phyloP scores from a whole-genome alignment of 2,888 invertebrate species.

The Euzetes globulus region DNA sequence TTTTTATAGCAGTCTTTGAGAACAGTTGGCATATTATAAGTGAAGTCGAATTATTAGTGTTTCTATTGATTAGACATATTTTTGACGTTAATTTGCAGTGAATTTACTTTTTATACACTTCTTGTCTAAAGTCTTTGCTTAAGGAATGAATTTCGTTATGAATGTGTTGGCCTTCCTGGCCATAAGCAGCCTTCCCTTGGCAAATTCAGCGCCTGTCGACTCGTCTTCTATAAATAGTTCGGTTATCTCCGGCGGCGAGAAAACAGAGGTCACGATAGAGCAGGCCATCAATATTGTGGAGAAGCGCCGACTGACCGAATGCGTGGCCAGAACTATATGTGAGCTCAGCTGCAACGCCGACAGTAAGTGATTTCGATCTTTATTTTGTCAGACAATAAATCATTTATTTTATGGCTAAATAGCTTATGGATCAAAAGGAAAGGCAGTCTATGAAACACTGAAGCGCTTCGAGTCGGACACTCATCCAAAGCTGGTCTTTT shows the following conservation, averaged over 20 bases:
- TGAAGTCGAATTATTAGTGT: background rate
- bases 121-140: background rate
- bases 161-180: background rate
- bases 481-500: background rate
- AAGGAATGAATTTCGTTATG: background rate
- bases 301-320: background rate
- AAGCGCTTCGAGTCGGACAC: slow-evolving; percentile 16
- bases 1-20: background rate
- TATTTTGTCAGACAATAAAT: background rate
- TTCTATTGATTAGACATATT: background rate
- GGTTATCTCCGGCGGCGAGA: background rate
- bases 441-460: background rate
- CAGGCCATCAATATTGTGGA: slow-evolving; percentile 17
- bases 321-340: slow-evolving; percentile 16
- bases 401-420: background rate
- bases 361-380: background rate
- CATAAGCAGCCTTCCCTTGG: background rate
- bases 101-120: background rate
- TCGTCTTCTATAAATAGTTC: background rate
- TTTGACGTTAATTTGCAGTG: background rate
- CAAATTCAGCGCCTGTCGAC: background rate
- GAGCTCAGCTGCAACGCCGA: background rate
- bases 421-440: background rate
- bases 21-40: background rate
- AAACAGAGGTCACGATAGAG: background rate